A percentile compares a stretch with the other conserved stretches of the same genome.
These are phyloP conservation scores for Tenebrosternarchus preto DNA, from an alignment of 2,113 vertebrate genomes.

Conservation along the genomic window DNA sequence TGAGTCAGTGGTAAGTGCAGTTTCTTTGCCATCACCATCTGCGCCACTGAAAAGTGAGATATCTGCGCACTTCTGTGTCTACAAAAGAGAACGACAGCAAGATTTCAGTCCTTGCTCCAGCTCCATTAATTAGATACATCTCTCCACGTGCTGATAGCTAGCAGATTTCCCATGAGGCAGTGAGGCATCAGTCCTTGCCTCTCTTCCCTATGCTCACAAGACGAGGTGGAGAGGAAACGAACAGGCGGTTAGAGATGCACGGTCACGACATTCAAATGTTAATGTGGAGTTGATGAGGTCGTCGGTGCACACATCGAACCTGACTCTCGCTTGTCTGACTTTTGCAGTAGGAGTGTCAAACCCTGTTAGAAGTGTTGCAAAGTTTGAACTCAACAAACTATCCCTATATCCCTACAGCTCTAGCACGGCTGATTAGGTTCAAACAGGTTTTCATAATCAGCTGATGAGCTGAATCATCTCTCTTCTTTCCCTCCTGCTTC, in stretches of 20 bases:
- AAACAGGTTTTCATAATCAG: not conserved
- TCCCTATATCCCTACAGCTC: constrained; percentile 21
- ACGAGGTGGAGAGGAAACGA: constrained; percentile 9
- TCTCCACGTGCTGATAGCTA: not conserved
- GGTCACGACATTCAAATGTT: constrained; percentile 5
- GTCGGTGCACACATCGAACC: constrained; percentile 9
- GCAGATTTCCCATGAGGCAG: constrained; percentile 19
- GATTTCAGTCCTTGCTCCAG: constrained; percentile 6
- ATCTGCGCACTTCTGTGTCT: constrained; percentile 25
- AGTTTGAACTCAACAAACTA: not conserved
- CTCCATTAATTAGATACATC: constrained; percentile 43
- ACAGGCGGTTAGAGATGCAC: constrained; percentile 45
- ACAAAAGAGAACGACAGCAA: constrained; percentile 27
- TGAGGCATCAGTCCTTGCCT: not conserved
- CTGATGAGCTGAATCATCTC: not conserved
- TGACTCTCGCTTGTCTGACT: not conserved
- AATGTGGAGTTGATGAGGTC: not conserved
- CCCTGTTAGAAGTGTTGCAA: not conserved
- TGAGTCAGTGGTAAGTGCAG: constrained; percentile 6
- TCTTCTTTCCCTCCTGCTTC: not conserved
- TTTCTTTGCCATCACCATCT: constrained; percentile 29
- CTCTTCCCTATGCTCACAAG: not conserved
- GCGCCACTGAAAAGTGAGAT: constrained; percentile 7
- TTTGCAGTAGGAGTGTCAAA: not conserved
- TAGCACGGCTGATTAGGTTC: constrained; percentile 1